phyloP scores from a whole-genome alignment of 1,140 invertebrate species.

The Pectinophora gossypiella region DNA sequence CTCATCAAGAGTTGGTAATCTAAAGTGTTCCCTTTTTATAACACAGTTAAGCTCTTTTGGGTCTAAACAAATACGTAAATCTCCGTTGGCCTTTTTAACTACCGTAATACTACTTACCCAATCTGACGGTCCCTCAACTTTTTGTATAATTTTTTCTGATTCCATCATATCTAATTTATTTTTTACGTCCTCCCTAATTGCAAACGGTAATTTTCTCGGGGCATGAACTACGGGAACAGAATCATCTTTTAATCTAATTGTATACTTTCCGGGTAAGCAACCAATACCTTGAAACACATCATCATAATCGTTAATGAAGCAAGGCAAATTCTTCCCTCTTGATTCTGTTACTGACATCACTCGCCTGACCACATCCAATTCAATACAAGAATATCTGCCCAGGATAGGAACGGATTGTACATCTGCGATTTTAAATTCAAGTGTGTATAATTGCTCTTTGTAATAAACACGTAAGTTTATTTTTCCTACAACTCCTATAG shows the following conservation, averaged over 20 bases:
- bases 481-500: too few species aligned
- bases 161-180: slow-evolving; percentile 8
- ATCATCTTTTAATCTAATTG: background rate
- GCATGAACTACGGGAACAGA: background rate
- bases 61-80: slow-evolving; percentile 59
- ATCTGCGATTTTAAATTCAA: too few species aligned
- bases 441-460: too few species aligned
- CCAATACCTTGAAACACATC: slow-evolving; percentile 5
- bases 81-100: slow-evolving; percentile 47
- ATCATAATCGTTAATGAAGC: background rate
- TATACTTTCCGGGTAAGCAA: too few species aligned
- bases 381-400: too few species aligned
- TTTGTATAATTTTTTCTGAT: slow-evolving; percentile 29
- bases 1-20: slow-evolving; percentile 11
- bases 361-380: background rate
- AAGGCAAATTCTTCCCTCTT: background rate
- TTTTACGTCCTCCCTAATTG: slow-evolving; percentile 1
- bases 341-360: too few species aligned
- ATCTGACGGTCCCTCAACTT: slow-evolving; percentile 38
- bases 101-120: slow-evolving; percentile 61
- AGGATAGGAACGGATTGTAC: too few species aligned
- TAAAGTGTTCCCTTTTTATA: slow-evolving; percentile 12
- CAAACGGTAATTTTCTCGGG: background rate
- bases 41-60: slow-evolving; percentile 25
- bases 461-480: too few species aligned